A percentile compares a stretch with the other conserved stretches of the same genome.
Conservation (phyloP, 2,113 vertebrate genomes). For the Eublepharis macularius region DNA sequence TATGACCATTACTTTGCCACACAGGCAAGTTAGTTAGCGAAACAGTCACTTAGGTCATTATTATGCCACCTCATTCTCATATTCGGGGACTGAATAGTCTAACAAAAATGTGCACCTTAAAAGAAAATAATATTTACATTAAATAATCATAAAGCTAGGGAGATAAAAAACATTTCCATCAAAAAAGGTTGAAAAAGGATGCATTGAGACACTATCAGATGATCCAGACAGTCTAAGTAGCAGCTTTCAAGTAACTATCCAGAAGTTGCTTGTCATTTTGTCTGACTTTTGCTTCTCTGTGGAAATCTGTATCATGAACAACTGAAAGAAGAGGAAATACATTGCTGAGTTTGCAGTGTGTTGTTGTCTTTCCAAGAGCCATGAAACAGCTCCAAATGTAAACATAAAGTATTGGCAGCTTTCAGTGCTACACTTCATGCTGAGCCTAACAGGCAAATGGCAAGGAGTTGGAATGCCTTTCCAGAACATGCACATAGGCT, state of each 20-base stretch:
- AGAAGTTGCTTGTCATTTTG: neutral
- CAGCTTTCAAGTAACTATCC: neutral
- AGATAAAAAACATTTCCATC: neutral
- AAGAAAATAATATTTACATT: neutral
- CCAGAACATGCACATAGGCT: neutral
- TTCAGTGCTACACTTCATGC: neutral
- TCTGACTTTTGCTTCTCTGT: neutral
- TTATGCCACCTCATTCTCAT: neutral
- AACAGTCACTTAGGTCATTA: too few species aligned
- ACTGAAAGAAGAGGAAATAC: neutral
- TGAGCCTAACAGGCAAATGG: neutral
- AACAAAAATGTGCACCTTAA: neutral
- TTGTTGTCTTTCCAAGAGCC: neutral
- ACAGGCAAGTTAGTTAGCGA: too few species aligned
- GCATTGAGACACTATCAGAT: neutral
- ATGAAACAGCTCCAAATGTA: neutral
- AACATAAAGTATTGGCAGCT: neutral
- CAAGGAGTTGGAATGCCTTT: slow-evolving; percentile 4
- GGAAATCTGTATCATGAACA: neutral
- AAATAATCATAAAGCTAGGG: neutral
- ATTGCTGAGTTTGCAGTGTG: neutral
- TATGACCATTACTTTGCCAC: too few species aligned
- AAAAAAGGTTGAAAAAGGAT: neutral
- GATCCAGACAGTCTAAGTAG: too few species aligned
- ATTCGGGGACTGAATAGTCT: neutral